Base-by-base conservation (phyloP, 2,888 invertebrate genomes). In the Panopea generosa region DNA sequence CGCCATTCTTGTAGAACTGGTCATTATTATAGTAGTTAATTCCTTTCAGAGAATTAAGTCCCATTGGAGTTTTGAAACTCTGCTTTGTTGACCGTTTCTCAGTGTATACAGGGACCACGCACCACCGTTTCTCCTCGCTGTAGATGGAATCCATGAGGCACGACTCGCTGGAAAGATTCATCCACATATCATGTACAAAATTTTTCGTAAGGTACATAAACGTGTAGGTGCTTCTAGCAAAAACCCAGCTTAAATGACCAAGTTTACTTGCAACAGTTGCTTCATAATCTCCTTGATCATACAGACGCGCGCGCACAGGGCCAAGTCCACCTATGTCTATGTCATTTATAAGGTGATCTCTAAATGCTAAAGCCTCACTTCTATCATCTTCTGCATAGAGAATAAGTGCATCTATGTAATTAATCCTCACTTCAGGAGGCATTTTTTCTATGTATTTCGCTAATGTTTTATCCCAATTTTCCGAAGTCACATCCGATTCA, bases 61-160 rank as follows among this genome's bases (percentile, higher is more conserved):
- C 86, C 75, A 86, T 83, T 14, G 88, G 88, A 29, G 85, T 68
- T 55, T 59, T 75, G 63, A 82, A 87, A 0, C 72, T 69, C 16
- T 4, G 33, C 11, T 33, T 7, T 7, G 33, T 7, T 4, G 33
- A 33, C 6, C 45, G 45, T n/a, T 81, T 82, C 40, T 85, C 84
- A 6, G 86, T 86, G 20, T 86, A 86, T 2, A 90, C 83, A 4
- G 89, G 89, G 6, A 90, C 88, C 6, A 89, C 87, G 77, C 86
- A 88, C 89, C 89, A 90, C 22, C 74, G 71, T 52, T 86, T 89
- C 0, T 84, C 76, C 22, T 71, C 59, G 55, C 87, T 84, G 26
- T 83, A 71, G 33, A 90, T 89, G 1, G 89, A 85, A 20, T 83
- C 80, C 85, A 88, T 87, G 20, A 90, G 72, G 55, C 87, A 87